A percentile compares a stretch with the other conserved stretches of the same genome.
Evolutionary conservation across 2,113 vertebrate genomes (phyloP).

Genomic region (Morone chrysops): DNA sequence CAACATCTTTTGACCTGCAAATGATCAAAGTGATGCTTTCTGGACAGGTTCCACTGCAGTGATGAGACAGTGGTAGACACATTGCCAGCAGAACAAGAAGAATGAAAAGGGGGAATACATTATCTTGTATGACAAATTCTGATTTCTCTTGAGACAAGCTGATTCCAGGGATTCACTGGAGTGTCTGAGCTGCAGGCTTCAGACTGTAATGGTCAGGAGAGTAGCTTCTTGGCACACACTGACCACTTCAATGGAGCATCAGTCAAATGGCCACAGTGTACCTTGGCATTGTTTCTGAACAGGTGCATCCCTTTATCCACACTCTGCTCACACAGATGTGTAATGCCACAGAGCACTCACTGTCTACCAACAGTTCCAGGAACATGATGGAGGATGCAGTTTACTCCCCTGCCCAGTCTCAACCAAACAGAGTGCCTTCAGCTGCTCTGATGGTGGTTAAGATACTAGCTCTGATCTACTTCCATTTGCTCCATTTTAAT

Average conservation of each 20-base stretch:
- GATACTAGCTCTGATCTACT: background rate
- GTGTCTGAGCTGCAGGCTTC: background rate
- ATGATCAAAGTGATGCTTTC: background rate
- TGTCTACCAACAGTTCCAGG: background rate
- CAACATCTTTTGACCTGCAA: background rate
- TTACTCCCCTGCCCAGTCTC: background rate
- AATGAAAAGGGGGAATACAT: background rate
- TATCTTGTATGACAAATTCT: background rate
- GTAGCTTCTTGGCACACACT: constrained; percentile 15
- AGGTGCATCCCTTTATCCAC: constrained; percentile 20
- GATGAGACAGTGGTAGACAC: background rate
- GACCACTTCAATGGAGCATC: constrained; percentile 10
- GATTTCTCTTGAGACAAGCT: background rate
- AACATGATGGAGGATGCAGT: constrained; percentile 1
- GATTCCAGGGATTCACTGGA: background rate
- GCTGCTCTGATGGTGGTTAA: background rate
- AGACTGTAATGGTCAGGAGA: constrained; percentile 5
- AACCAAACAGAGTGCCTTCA: background rate
- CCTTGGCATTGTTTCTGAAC: constrained; percentile 25
- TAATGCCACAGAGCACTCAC: constrained; percentile 5
- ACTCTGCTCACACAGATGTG: background rate
- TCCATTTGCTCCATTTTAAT: background rate
- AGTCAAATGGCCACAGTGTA: constrained; percentile 32
- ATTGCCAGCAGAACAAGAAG: background rate
- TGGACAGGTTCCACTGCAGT: background rate